phyloP scores from a whole-genome alignment of 2,888 invertebrate genomes.

The Papilio gigon region DNA sequence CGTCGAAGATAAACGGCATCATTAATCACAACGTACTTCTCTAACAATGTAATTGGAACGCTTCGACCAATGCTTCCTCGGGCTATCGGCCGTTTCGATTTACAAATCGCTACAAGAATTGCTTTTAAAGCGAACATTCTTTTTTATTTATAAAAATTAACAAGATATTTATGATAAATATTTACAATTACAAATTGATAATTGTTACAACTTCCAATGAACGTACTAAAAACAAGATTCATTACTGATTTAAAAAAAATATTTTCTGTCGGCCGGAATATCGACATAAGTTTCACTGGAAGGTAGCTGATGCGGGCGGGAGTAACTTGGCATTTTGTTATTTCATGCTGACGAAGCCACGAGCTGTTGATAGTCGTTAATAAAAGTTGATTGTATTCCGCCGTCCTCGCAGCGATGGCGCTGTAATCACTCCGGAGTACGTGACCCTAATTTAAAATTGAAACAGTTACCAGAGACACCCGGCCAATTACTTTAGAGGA shows the following conservation, averaged over 20 bases:
- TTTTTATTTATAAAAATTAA: background rate
- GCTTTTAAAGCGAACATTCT: background rate
- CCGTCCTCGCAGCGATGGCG: slow-evolving; percentile 17
- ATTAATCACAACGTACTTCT: slow-evolving; percentile 20
- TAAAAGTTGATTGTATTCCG: slow-evolving; percentile 20
- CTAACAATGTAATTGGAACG: slow-evolving; percentile 33
- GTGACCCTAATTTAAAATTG: slow-evolving; percentile 42
- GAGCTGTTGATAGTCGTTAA: slow-evolving; percentile 15
- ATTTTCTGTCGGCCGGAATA: too few relatives aligned
- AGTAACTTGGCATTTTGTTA: too few relatives aligned
- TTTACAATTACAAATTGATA: too few relatives aligned
- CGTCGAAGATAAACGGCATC: slow-evolving; percentile 23
- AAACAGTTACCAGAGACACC: slow-evolving; percentile 41
- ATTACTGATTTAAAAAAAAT: too few relatives aligned
- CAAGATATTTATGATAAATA: background rate
- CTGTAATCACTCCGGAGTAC: slow-evolving; percentile 27
- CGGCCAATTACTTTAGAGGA: slow-evolving; percentile 59
- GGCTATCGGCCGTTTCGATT: slow-evolving; percentile 23
- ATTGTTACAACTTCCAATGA: too few relatives aligned
- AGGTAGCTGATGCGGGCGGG: too few relatives aligned
- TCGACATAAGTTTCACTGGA: too few relatives aligned
- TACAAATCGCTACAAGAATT: slow-evolving; percentile 9
- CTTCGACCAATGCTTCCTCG: slow-evolving; percentile 11
- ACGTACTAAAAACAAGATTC: too few relatives aligned
- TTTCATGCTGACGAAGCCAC: too few relatives aligned